A percentile compares a stretch with the other conserved stretches of the same genome.
phyloP scores from a whole-genome alignment of 2,113 vertebrate species.

The Pelecanus crispus region DNA sequence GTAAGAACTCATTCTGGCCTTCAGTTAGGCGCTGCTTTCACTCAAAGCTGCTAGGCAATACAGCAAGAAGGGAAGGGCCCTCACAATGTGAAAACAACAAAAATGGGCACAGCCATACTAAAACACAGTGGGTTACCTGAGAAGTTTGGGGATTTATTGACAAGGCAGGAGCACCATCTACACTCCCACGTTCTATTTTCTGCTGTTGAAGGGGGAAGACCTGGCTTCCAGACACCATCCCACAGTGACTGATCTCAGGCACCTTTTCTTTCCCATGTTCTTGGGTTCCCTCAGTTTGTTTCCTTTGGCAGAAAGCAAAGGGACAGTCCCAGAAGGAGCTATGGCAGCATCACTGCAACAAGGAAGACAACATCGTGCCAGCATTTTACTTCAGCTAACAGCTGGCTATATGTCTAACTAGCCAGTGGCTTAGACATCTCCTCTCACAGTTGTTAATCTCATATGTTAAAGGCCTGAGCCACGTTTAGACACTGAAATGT shows the following conservation, averaged over 20 bases:
- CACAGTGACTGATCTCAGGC: background rate
- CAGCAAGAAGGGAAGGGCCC: background rate
- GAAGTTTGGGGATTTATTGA: background rate
- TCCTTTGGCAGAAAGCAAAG: background rate
- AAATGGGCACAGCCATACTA: rapidly evolving
- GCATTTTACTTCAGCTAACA: background rate
- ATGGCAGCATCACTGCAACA: background rate
- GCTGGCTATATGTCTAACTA: background rate
- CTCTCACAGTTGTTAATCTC: background rate
- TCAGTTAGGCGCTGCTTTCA: background rate
- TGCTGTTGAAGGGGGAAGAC: background rate
- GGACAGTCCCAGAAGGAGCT: background rate
- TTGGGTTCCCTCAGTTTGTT: background rate
- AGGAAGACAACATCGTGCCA: background rate
- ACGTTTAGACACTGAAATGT: background rate
- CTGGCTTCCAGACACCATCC: background rate
- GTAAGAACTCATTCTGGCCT: background rate
- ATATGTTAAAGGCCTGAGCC: background rate
- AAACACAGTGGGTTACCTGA: background rate
- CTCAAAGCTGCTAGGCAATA: background rate
- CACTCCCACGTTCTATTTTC: background rate
- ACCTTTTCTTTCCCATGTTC: background rate
- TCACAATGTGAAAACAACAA: no score
- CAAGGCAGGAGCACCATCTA: background rate
- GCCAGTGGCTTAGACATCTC: background rate